Conservation (phyloP, 2,888 invertebrate genomes). For the Bunonema sp. region DNA sequence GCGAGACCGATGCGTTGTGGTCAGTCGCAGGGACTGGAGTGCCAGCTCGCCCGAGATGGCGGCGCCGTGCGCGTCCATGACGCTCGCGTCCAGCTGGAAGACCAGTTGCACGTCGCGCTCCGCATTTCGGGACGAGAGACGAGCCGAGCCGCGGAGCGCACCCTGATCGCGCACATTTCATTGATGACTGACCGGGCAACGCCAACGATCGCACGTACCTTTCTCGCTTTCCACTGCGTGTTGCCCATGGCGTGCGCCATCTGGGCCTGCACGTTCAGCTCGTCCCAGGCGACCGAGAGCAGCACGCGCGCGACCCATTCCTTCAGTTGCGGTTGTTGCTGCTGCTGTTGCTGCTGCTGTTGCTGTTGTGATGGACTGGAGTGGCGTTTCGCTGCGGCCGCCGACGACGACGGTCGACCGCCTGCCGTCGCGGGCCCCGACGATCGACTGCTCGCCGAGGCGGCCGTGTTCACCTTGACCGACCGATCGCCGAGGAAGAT, state of each 20-base stretch:
- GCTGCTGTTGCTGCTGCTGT: too few species aligned
- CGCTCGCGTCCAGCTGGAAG: constrained; percentile 54
- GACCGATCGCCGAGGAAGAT: constrained; percentile 70
- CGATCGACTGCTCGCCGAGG: constrained; percentile 2
- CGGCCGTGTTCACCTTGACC: neutral
- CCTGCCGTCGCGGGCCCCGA: constrained; percentile 7
- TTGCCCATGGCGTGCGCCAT: constrained; percentile 99
- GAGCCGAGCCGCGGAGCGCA: too few species aligned
- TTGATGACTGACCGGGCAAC: too few species aligned
- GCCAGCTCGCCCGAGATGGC: constrained; percentile 86
- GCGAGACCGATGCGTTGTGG: too few species aligned
- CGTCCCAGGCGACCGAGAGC: constrained; percentile 85
- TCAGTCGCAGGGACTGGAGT: too few species aligned
- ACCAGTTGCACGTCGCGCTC: constrained; percentile 18
- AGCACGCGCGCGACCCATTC: too few species aligned
- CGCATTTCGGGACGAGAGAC: too few species aligned
- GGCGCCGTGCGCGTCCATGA: constrained; percentile 84
- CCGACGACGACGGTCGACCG: too few species aligned
- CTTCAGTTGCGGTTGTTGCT: too few species aligned
- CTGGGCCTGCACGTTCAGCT: constrained; percentile 90
- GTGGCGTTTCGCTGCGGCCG: constrained; percentile 50
- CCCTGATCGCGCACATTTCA: too few species aligned
- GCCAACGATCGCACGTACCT: too few species aligned
- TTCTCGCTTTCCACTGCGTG: constrained; percentile 56
- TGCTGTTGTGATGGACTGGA: too few species aligned